Evolutionary conservation across 2,797 vertebrate genomes (phyloP).

Genomic region (Petrocephalus sullivani): DNA sequence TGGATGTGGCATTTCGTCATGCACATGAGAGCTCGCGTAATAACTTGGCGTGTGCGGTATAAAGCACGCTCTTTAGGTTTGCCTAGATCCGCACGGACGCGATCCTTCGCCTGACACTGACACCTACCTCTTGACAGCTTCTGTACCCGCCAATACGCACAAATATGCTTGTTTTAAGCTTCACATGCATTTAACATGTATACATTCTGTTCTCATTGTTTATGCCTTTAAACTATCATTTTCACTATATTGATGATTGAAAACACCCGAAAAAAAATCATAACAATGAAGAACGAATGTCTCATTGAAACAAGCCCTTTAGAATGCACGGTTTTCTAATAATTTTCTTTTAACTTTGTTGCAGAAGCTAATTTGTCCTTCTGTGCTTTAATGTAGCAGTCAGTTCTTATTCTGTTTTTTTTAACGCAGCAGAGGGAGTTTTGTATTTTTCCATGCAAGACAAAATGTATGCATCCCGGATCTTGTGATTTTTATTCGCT

Average conservation of each 20-base stretch:
- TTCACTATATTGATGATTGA: neutral
- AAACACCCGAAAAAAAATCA: neutral
- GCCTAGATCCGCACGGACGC: neutral
- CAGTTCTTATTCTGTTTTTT: neutral
- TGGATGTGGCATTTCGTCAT: neutral
- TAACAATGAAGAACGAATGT: neutral
- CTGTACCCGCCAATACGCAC: neutral
- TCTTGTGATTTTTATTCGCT: conserved; percentile 7
- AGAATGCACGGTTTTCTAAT: neutral
- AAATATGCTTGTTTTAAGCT: neutral
- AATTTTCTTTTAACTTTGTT: conserved; percentile 8
- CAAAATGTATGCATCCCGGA: neutral
- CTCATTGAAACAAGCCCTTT: neutral
- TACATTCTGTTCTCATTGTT: neutral
- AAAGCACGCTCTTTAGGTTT: neutral
- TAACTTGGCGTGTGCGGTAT: neutral
- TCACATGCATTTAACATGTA: neutral
- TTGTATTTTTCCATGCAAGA: neutral
- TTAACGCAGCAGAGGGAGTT: neutral
- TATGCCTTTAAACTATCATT: neutral
- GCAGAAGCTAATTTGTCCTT: neutral
- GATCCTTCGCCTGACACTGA: neutral
- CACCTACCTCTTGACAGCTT: neutral
- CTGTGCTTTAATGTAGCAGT: neutral
- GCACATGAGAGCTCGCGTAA: neutral